These are phyloP conservation scores for Gonioctena quinquepunctata DNA, from an alignment of 1,140 invertebrate species.

Conservation along the genomic window DNA sequence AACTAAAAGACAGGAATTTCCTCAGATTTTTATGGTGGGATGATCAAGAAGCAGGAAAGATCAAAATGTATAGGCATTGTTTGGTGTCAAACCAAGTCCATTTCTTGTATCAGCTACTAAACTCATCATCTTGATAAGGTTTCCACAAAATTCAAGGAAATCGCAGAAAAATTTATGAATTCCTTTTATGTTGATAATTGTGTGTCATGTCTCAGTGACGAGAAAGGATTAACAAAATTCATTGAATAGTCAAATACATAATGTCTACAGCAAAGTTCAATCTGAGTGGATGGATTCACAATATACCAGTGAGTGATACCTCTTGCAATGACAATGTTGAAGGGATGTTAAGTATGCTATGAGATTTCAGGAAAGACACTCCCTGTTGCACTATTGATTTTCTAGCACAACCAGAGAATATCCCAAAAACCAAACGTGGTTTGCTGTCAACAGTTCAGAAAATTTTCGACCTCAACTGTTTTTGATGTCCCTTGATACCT, in stretches of 20 bases:
- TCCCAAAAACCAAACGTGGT: neutral
- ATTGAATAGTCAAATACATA: no score
- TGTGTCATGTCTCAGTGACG: neutral
- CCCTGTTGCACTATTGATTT: neutral
- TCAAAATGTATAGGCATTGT: neutral
- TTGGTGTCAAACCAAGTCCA: neutral
- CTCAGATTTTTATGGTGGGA: neutral
- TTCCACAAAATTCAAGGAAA: neutral
- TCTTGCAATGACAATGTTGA: conserved; percentile 22
- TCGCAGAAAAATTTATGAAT: neutral
- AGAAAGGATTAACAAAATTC: neutral
- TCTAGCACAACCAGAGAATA: no score
- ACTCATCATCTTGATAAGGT: neutral
- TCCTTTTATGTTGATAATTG: neutral
- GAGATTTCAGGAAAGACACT: neutral
- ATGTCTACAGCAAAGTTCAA: no score
- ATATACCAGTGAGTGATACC: neutral
- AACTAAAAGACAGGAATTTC: neutral
- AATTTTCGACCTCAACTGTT: conserved; percentile 41
- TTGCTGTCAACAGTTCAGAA: conserved; percentile 31
- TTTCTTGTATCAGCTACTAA: neutral
- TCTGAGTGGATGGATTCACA: neutral
- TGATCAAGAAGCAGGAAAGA: neutral
- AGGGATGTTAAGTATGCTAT: neutral
- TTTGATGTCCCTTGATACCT: conserved; percentile 29